Percentiles rank a stretch among this genome's conserved stretches.
Evolutionary conservation across 2,797 vertebrate genomes (phyloP).

Genomic region (Brotula barbata): DNA sequence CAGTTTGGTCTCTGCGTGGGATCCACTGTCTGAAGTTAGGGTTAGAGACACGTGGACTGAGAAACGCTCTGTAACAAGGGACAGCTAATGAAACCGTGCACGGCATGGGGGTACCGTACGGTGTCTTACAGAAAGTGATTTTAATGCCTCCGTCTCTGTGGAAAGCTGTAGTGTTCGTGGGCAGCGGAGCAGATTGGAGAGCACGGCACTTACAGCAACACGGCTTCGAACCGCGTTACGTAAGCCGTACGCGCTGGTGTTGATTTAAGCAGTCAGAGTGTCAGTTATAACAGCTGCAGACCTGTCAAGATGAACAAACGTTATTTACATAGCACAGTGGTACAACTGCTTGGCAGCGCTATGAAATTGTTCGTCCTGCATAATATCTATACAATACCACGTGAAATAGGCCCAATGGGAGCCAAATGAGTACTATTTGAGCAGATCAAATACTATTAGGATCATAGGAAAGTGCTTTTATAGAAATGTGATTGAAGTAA

Average conservation of each 20-base stretch:
- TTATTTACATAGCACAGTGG: not conserved
- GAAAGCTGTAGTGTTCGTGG: not conserved
- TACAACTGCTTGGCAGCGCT: not conserved
- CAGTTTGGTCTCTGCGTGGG: slow-evolving; percentile 29
- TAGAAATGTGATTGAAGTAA: too few species aligned
- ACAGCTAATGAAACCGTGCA: not conserved
- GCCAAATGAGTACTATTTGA: not conserved
- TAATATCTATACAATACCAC: not conserved
- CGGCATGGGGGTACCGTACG: not conserved
- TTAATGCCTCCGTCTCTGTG: not conserved
- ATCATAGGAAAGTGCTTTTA: too few species aligned
- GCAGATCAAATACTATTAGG: not conserved
- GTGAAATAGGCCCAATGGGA: not conserved
- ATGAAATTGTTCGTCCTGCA: not conserved
- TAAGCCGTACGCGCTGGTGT: slow-evolving; percentile 2
- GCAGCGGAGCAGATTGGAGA: not conserved
- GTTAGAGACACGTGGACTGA: not conserved
- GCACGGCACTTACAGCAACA: not conserved
- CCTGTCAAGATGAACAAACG: not conserved
- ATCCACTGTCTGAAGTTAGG: slow-evolving; percentile 28
- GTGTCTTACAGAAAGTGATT: not conserved
- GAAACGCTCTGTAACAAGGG: not conserved
- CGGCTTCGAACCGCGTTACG: not conserved
- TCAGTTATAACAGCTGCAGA: not conserved
- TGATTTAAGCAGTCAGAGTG: slow-evolving; percentile 4